phyloP scores from a whole-genome alignment of 1,140 invertebrate species.

The Drosophila nigromelanica region DNA sequence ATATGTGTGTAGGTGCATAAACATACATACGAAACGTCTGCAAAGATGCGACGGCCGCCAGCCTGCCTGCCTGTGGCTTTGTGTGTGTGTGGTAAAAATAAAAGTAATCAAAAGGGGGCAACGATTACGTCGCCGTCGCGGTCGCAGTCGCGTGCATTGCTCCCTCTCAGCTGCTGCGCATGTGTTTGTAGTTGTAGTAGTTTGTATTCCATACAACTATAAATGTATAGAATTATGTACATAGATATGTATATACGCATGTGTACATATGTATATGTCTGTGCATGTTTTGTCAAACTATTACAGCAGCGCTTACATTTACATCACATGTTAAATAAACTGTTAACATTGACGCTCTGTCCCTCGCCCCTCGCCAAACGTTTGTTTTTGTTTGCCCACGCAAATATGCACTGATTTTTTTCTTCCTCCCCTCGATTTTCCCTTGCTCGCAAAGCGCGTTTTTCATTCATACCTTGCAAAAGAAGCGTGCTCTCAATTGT shows the following conservation, averaged over 20 bases:
- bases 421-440: conserved; percentile 2
- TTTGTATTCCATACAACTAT: conserved; percentile 6
- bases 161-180: conserved; percentile 76
- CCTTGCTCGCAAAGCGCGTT: conserved; percentile 9
- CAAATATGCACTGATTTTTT: conserved; percentile 80
- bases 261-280: conserved; percentile 2
- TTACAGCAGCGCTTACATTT: conserved; percentile 77
- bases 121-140: conserved; percentile 45
- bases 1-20: conserved; percentile 1
- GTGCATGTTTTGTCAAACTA: conserved; percentile 57
- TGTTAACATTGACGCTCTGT: conserved; percentile 45
- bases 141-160: conserved; percentile 67
- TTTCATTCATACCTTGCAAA: conserved; percentile 73
- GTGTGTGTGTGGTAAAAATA: conserved; percentile 59
- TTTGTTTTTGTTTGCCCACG: conserved; percentile 75
- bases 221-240: too few species aligned
- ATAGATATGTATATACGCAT: background rate
- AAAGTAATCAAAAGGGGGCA: conserved; percentile 71
- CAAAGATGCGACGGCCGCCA: conserved; percentile 48
- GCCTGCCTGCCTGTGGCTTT: conserved; percentile 7
- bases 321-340: conserved; percentile 79
- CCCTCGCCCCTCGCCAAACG: conserved; percentile 1
- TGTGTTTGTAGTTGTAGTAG: conserved; percentile 50
- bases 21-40: conserved; percentile 39
- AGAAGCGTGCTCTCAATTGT: conserved; percentile 67